Evolutionary conservation across 2,113 vertebrate species (phyloP).

Genomic region (Odocoileus hemionus): DNA sequence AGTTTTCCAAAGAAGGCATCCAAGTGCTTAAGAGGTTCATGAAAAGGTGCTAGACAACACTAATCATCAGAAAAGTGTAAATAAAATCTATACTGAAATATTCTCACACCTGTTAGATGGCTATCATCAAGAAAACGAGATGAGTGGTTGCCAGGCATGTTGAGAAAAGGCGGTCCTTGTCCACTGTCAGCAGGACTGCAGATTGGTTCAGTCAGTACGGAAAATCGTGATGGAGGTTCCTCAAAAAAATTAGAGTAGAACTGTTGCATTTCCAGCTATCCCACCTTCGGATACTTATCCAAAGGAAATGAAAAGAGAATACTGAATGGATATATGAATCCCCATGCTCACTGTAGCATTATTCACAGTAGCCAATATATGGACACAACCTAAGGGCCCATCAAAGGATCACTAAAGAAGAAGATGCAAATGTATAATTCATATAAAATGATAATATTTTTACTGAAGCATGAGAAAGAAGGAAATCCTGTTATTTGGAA

Average conservation of each 20-base stretch:
- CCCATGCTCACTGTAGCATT: no score
- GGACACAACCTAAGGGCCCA: neutral
- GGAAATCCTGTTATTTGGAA: neutral
- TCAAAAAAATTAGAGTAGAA: neutral
- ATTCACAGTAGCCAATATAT: neutral
- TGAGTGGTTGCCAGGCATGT: neutral
- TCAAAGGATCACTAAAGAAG: neutral
- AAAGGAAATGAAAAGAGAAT: neutral
- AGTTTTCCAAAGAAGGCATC: neutral
- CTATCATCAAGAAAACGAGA: neutral
- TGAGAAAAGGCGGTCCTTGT: neutral
- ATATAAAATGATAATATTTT: neutral
- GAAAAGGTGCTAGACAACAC: neutral
- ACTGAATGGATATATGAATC: neutral
- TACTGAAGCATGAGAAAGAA: neutral
- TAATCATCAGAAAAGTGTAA: neutral
- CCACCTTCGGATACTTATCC: neutral
- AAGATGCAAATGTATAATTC: neutral
- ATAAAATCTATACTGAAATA: neutral
- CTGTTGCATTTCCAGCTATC: neutral
- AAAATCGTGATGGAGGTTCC: neutral
- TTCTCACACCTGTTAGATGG: neutral
- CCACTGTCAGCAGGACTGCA: neutral
- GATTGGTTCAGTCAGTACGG: neutral
- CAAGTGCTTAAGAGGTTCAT: neutral